Evolutionary conservation across 2,797 vertebrate species (phyloP).

Genomic region (Decapterus maruadsi): DNA sequence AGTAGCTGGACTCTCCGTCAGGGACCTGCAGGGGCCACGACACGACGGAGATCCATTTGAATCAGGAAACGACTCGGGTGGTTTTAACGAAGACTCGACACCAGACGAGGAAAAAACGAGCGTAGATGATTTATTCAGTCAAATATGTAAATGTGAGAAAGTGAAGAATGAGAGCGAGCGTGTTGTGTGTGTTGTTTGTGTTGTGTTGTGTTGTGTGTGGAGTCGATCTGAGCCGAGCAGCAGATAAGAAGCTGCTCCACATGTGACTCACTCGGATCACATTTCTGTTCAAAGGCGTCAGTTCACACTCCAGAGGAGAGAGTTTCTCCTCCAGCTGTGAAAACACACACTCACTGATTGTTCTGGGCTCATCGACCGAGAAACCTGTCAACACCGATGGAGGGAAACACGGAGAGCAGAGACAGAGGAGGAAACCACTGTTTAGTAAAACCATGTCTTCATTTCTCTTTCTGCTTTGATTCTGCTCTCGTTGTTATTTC

Average conservation of each 20-base stretch:
- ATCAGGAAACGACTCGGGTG: neutral
- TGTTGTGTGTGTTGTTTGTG: neutral
- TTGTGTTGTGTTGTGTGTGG: neutral
- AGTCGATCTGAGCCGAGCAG: neutral
- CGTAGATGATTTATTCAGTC: neutral
- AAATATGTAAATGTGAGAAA: neutral
- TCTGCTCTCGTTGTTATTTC: neutral
- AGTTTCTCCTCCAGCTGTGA: neutral
- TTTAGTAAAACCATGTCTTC: too few relatives aligned
- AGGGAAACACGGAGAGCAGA: neutral
- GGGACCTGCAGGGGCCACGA: constrained; percentile 54
- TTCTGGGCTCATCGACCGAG: constrained; percentile 4
- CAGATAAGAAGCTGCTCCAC: constrained; percentile 12
- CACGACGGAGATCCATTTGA: too few relatives aligned
- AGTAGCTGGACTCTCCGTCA: neutral
- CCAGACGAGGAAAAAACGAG: neutral
- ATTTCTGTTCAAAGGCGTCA: constrained; percentile 6
- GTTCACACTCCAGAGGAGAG: constrained; percentile 3
- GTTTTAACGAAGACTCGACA: neutral
- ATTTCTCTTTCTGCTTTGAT: neutral
- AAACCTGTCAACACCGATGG: neutral
- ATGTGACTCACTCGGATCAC: neutral
- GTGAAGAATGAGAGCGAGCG: neutral
- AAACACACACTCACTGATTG: constrained; percentile 2
- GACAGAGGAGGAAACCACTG: neutral